Conservation (phyloP, 2,113 vertebrate species). For the Xiphophorus couchianus region DNA sequence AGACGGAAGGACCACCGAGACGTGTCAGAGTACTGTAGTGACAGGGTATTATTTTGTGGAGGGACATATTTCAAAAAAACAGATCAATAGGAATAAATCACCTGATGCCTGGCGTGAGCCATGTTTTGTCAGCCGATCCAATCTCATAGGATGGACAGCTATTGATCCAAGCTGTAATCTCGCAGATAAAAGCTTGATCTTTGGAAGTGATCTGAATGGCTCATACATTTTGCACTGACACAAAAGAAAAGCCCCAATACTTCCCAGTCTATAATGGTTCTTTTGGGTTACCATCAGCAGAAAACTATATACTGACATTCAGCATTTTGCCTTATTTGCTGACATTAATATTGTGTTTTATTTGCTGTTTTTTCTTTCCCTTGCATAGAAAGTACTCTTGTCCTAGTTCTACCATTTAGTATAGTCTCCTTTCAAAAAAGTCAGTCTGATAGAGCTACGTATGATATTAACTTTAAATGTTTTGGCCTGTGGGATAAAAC, state of each 20-base stretch:
- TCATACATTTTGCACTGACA: background rate
- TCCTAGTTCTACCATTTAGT: no score
- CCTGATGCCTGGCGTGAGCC: background rate
- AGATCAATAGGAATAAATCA: conserved; percentile 26
- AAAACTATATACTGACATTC: background rate
- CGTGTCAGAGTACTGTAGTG: background rate
- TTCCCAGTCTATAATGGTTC: background rate
- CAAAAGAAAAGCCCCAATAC: background rate
- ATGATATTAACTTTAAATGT: no score
- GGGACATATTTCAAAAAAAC: conserved; percentile 13
- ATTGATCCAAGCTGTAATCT: conserved; percentile 11
- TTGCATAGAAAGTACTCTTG: background rate
- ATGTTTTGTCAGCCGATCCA: conserved; percentile 15
- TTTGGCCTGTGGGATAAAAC: no score
- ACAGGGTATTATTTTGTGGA: background rate
- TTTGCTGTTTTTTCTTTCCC: background rate
- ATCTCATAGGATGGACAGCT: conserved; percentile 1
- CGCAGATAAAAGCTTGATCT: conserved; percentile 6
- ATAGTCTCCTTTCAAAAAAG: no score
- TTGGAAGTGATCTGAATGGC: background rate
- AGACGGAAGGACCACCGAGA: background rate
- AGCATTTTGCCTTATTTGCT: background rate
- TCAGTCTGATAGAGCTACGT: no score
- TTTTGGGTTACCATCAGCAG: background rate
- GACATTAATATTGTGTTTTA: background rate